These are phyloP conservation scores for Microtus montanus DNA, from an alignment of 2,113 vertebrate genomes.

Conservation along the genomic window DNA sequence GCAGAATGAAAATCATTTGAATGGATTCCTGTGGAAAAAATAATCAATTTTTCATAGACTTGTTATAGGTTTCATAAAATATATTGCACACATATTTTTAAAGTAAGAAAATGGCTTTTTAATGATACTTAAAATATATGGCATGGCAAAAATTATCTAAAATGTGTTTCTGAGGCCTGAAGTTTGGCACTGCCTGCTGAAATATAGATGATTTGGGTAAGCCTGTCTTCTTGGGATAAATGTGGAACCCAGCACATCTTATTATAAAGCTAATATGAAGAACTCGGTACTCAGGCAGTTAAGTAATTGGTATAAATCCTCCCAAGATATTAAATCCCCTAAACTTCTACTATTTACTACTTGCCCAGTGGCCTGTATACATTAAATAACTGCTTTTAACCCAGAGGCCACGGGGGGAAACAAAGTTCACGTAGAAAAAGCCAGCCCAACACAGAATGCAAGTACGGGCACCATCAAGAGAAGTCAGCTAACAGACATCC, in stretches of 20 bases:
- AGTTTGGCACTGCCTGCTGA: constrained; percentile 69
- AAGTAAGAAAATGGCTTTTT: constrained; percentile 67
- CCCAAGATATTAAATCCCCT: constrained; percentile 22
- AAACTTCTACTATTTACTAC: constrained; percentile 30
- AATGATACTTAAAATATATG: constrained; percentile 75
- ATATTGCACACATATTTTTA: constrained; percentile 68
- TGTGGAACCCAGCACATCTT: constrained; percentile 55
- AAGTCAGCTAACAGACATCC: background rate
- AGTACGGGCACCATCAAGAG: accelerated
- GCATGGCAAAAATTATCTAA: constrained; percentile 56
- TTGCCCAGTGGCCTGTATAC: background rate
- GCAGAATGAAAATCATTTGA: constrained; percentile 72
- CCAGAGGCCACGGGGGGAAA: background rate
- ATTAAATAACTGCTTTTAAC: constrained; percentile 33
- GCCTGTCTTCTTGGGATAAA: constrained; percentile 64
- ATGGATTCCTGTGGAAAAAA: constrained; percentile 73
- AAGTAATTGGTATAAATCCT: constrained; percentile 61
- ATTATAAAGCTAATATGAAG: constrained; percentile 57
- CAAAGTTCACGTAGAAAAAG: background rate
- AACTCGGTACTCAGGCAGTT: constrained; percentile 36
- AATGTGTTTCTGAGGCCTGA: constrained; percentile 62
- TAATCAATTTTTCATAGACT: constrained; percentile 81
- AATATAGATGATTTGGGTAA: constrained; percentile 72
- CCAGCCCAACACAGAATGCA: background rate
- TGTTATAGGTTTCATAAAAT: constrained; percentile 76